phyloP scores from a whole-genome alignment of 2,888 invertebrate species.

The Cantharis flavilabris region DNA sequence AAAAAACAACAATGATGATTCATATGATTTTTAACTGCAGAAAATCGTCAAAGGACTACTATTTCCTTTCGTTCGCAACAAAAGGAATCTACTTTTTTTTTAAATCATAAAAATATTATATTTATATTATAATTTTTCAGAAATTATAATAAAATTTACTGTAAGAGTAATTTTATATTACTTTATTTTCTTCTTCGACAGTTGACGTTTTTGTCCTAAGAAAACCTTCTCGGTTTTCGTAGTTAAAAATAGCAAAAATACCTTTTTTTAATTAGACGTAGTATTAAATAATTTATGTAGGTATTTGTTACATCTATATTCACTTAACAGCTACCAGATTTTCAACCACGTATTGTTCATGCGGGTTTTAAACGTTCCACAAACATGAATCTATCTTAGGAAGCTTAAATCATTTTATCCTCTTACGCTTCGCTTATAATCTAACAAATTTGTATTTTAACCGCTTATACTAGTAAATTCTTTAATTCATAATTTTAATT shows the following conservation, averaged over 20 bases:
- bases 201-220: no score
- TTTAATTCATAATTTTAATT: constrained; percentile 11
- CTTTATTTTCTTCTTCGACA: no score
- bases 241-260: neutral
- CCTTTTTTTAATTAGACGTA: neutral
- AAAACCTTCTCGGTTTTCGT: no score
- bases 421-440: constrained; percentile 14
- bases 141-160: no score
- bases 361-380: constrained; percentile 8
- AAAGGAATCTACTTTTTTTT: no score
- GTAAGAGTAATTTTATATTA: no score
- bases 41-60: no score
- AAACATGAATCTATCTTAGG: constrained; percentile 15
- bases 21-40: no score
- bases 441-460: constrained; percentile 13
- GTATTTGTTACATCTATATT: neutral
- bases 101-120: no score
- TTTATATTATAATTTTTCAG: no score
- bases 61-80: no score
- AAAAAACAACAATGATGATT: no score
- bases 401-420: constrained; percentile 18
- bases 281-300: neutral
- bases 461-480: constrained; percentile 1
- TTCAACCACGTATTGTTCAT: neutral
- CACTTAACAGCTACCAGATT: neutral